These are phyloP conservation scores for Eurystomus glaucurus DNA, from an alignment of 2,797 vertebrate genomes.

Conservation along the genomic window DNA sequence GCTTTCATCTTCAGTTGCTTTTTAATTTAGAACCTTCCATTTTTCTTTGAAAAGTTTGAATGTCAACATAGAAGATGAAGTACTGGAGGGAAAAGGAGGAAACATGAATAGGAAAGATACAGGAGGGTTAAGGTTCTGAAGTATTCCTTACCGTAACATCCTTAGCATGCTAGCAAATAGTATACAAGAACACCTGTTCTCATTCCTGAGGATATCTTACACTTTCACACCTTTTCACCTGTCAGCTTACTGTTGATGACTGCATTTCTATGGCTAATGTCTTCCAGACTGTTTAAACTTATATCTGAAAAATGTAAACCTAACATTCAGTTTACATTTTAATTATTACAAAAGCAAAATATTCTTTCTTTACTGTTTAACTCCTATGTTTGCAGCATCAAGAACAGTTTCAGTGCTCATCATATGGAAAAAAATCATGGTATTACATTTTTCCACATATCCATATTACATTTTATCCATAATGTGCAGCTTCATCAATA, in stretches of 20 bases:
- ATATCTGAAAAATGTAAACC: neutral
- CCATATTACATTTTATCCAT: neutral
- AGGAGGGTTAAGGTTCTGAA: neutral
- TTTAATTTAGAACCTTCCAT: neutral
- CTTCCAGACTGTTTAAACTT: neutral
- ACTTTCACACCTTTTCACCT: neutral
- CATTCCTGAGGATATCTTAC: neutral
- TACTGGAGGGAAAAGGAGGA: neutral
- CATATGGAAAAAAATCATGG: neutral
- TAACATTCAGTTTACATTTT: neutral
- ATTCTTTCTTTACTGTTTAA: neutral
- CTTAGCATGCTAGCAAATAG: neutral
- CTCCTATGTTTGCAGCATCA: neutral
- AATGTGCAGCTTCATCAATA: neutral
- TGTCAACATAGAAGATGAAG: neutral
- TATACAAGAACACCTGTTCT: neutral
- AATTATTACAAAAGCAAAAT: neutral
- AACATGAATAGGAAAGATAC: neutral
- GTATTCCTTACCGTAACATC: neutral
- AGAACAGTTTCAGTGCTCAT: neutral
- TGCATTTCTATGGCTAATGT: neutral
- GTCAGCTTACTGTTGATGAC: neutral
- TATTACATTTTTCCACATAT: neutral
- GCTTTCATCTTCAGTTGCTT: neutral
- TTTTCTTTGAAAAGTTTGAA: neutral